A percentile compares a stretch with the other conserved stretches of the same genome.
phyloP scores from a whole-genome alignment of 1,140 invertebrate genomes.

The Drosophila nigrodunni region DNA sequence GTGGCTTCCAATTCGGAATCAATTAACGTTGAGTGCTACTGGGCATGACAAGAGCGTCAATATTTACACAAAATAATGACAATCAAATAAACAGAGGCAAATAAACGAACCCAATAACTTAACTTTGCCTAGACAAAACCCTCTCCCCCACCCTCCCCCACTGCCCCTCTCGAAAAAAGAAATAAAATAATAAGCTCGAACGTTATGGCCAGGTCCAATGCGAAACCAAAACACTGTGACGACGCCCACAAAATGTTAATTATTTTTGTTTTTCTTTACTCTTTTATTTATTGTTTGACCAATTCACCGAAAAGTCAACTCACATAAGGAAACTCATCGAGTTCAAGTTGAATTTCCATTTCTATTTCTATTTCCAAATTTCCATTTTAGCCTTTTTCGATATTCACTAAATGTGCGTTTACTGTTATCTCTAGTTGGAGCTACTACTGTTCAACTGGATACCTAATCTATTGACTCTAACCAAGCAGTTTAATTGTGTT shows the following conservation, averaged over 20 bases:
- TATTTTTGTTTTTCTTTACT: conserved; percentile 9
- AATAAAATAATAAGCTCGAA: background rate
- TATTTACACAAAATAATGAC: conserved; percentile 80
- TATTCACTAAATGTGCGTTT: background rate
- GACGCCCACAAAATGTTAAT: conserved; percentile 53
- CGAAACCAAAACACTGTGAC: conserved; percentile 6
- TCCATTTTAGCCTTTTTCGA: background rate
- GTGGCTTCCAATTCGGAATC: conserved; percentile 78
- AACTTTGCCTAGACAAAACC: conserved; percentile 11
- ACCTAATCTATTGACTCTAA: too few relatives aligned
- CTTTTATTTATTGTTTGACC: conserved; percentile 50
- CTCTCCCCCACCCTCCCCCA: conserved; percentile 6
- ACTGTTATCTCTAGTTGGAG: background rate
- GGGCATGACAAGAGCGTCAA: conserved; percentile 78
- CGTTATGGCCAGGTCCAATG: background rate
- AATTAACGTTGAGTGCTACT: conserved; percentile 81
- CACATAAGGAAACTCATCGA: background rate
- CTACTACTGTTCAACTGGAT: background rate
- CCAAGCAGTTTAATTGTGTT: too few relatives aligned
- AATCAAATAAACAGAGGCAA: conserved; percentile 68
- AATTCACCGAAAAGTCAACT: conserved; percentile 10
- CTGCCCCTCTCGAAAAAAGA: too few relatives aligned
- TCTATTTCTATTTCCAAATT: background rate
- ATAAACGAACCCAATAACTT: conserved; percentile 4
- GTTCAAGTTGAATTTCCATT: background rate